phyloP scores from a whole-genome alignment of 2,113 vertebrate species.

The Ctenomys sociabilis region DNA sequence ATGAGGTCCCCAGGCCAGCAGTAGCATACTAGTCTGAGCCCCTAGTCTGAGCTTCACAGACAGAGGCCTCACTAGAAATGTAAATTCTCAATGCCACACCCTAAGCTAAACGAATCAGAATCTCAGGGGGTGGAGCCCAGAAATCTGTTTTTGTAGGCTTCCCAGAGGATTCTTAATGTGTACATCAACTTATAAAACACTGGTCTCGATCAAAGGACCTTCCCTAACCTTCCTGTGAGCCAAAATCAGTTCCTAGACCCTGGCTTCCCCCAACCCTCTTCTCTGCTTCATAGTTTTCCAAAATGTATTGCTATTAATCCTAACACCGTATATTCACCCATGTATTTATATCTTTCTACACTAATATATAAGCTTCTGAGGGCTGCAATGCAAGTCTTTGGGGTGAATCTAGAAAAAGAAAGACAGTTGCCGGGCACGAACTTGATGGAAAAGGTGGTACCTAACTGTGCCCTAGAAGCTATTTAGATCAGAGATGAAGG shows the following conservation, averaged over 20 bases:
- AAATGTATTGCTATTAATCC: not conserved
- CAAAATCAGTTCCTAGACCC: not conserved
- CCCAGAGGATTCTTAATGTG: not conserved
- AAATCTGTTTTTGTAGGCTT: conserved; percentile 31
- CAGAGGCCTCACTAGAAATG: not conserved
- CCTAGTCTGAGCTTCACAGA: conserved; percentile 26
- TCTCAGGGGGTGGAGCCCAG: not conserved
- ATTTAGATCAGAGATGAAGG: conserved; percentile 14
- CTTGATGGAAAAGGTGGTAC: not conserved
- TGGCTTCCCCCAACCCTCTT: not conserved
- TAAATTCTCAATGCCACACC: not conserved
- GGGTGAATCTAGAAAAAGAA: not conserved
- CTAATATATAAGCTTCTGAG: not conserved
- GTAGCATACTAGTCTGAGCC: not conserved
- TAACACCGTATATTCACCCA: not conserved
- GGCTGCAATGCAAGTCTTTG: not conserved
- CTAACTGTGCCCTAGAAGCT: not conserved
- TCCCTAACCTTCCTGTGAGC: not conserved
- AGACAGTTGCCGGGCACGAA: not conserved
- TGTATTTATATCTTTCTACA: not conserved
- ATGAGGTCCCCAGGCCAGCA: not conserved
- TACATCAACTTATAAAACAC: not conserved
- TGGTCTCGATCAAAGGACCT: not conserved
- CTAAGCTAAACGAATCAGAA: not conserved
- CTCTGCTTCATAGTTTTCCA: not conserved